Base-by-base conservation (phyloP, 1,140 invertebrate species). In the Orchesella cincta region DNA sequence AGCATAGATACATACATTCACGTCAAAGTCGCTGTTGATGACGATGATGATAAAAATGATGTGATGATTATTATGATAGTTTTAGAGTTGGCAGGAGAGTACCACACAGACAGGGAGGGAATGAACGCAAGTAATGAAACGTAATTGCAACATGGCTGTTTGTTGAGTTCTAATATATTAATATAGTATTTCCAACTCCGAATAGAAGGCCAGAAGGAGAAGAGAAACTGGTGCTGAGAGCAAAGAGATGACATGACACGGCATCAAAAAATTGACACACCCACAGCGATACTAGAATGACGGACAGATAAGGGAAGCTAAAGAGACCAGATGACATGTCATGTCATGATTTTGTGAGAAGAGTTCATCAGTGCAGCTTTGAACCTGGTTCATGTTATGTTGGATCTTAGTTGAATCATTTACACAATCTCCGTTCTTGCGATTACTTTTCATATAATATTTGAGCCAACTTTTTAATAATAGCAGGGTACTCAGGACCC, bases 251-350 rank as follows among this genome's bases (percentile, higher is more conserved):
- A 79, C 23, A 76, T 79, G 78, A 79, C 78, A 79, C 71, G 78
- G 72, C 78, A 79, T 74, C 54, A 36, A 3, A 67, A 75, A 75
- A 71, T 77, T 73, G 78, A 79, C 78, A 79, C 78, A 76, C 78
- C 78, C 78, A 74, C 74, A 35, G 51, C 64, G 62, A 33, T 8
- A 29, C 8, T 33, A n/a, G 26, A 33, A 67, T 18, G n/a, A 8
- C 62, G 8, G 28, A 67, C n/a, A 14, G 23, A 31, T 33, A 57
- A 46, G 52, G 52, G 5, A n/a, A 12, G 62, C 12, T 12, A 67
- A 5, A n/a, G n/a, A 67, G 28, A 12, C 26, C 62, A 33, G 8
- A 31, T 33, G 62, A 67, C 31, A 67, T 33, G 62, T 67, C 62
- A 67, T n/a, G 23, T n/a, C n/a, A n/a, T n/a, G n/a, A n/a, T n/a